phyloP scores from a whole-genome alignment of 2,888 invertebrate genomes.

The Microchrysa polita region DNA sequence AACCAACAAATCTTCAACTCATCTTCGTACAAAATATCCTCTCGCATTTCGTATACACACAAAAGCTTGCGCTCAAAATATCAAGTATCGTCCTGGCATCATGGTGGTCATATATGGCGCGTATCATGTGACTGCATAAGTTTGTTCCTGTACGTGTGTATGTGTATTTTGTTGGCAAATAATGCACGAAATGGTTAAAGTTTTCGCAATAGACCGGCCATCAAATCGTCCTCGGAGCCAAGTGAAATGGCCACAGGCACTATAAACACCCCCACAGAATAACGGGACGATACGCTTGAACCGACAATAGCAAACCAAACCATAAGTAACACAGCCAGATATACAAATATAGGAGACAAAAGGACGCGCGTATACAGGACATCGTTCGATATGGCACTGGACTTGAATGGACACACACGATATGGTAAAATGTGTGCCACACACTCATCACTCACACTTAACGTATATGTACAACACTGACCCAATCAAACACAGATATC shows the following conservation, averaged over 20 bases:
- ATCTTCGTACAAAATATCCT: no score
- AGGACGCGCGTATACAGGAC: background rate
- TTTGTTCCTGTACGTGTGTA: no score
- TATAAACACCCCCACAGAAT: slow-evolving; percentile 6
- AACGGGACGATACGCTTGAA: background rate
- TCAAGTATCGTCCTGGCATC: no score
- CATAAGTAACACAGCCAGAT: background rate
- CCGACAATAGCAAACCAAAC: background rate
- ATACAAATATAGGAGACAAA: slow-evolving; percentile 3
- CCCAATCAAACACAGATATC: no score
- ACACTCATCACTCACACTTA: no score
- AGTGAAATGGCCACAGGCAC: slow-evolving; percentile 27
- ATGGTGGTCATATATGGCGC: background rate
- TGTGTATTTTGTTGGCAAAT: slow-evolving; percentile 20
- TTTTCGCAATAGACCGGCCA: slow-evolving; percentile 24
- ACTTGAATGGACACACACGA: background rate
- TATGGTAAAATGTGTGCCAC: background rate
- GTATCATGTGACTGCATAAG: no score
- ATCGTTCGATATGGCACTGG: no score
- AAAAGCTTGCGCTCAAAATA: no score
- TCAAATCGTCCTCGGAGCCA: background rate
- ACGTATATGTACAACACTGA: no score
- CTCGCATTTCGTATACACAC: no score
- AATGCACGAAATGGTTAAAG: slow-evolving; percentile 34
- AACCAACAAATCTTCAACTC: background rate